phyloP scores from a whole-genome alignment of 2,888 invertebrate species.

The Hoplodrina blanda region DNA sequence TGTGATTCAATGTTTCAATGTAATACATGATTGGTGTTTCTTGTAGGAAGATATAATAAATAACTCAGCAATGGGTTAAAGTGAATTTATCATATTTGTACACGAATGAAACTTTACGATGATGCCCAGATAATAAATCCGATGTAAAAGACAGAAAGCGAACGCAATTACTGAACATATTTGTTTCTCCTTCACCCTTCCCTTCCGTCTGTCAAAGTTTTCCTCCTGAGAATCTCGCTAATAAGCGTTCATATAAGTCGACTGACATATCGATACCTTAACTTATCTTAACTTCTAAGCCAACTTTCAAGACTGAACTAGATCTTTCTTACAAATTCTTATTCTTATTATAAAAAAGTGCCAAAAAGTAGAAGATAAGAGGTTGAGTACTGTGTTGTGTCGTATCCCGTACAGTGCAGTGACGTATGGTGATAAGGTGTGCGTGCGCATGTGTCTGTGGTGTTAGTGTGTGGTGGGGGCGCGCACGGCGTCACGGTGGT shows the following conservation, averaged over 20 bases:
- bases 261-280: slow-evolving; percentile 84
- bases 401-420: slow-evolving; percentile 49
- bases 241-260: slow-evolving; percentile 67
- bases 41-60: slow-evolving; percentile 49
- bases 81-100: slow-evolving; percentile 51
- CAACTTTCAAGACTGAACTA: slow-evolving; percentile 84
- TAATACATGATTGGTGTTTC: slow-evolving; percentile 25
- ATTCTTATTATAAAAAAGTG: slow-evolving; percentile 68
- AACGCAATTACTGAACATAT: slow-evolving; percentile 62
- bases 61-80: slow-evolving; percentile 69
- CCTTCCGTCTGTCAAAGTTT: slow-evolving; percentile 52
- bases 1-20: slow-evolving; percentile 41
- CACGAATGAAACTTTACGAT: slow-evolving; percentile 54
- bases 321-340: slow-evolving; percentile 70
- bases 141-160: slow-evolving; percentile 57
- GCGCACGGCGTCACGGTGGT: slow-evolving; percentile 92
- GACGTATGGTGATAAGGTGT: slow-evolving; percentile 61
- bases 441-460: slow-evolving; percentile 57
- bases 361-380: slow-evolving; percentile 65
- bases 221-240: slow-evolving; percentile 45
- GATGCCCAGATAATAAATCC: slow-evolving; percentile 56
- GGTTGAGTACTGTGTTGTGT: slow-evolving; percentile 26
- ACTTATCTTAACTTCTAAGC: slow-evolving; percentile 77
- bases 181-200: slow-evolving; percentile 62
- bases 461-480: slow-evolving; percentile 64